Evolutionary conservation across 2,797 vertebrate species (phyloP).

Genomic region (Emys orbicularis): DNA sequence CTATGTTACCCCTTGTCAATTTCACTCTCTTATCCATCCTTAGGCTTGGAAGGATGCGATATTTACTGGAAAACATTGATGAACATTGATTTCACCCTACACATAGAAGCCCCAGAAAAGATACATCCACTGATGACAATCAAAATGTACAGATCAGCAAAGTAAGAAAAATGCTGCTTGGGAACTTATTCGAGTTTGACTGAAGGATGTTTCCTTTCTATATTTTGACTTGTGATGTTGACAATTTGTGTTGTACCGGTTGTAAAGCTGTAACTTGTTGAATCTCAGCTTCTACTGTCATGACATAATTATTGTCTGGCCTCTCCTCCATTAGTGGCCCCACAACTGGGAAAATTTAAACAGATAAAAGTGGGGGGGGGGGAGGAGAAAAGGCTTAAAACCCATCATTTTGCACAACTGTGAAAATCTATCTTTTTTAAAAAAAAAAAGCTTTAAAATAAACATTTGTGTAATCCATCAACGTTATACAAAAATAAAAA

Average conservation of each 20-base stretch:
- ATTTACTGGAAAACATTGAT: background rate
- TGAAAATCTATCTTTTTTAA: no score
- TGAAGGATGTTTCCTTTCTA: background rate
- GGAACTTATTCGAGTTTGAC: background rate
- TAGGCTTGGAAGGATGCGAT: background rate
- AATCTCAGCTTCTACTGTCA: background rate
- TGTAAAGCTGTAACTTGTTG: background rate
- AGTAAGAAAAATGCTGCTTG: background rate
- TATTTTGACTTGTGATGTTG: background rate
- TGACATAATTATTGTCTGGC: background rate
- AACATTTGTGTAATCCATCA: no score
- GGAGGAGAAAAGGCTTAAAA: no score
- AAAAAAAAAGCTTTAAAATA: background rate
- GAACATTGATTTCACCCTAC: no score
- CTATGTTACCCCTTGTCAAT: background rate
- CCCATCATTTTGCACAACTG: no score
- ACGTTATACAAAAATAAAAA: no score
- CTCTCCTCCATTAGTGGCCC: background rate
- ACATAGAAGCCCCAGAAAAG: no score
- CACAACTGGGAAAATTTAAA: background rate
- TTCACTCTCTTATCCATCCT: background rate
- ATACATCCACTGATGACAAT: background rate
- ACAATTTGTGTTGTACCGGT: background rate
- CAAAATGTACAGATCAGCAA: background rate
- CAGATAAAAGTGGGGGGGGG: no score